Percentiles rank a stretch among this genome's conserved stretches.
phyloP scores from a whole-genome alignment of 1,140 invertebrate species.

The Periplaneta americana region DNA sequence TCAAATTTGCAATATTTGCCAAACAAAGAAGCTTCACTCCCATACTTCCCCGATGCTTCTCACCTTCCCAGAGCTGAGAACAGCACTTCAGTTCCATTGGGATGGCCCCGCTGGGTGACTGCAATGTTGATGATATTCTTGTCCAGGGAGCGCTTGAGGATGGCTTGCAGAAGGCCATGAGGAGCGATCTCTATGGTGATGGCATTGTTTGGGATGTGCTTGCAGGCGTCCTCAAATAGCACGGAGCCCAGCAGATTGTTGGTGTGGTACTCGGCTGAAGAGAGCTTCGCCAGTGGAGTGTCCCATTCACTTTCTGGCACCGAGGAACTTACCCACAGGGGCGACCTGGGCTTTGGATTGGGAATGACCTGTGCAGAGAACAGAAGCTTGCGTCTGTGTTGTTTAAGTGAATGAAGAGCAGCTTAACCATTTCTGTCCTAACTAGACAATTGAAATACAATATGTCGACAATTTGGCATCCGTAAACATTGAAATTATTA shows the following conservation, averaged over 20 bases:
- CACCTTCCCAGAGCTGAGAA: conserved; percentile 47
- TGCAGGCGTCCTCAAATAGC: conserved; percentile 76
- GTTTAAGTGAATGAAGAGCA: too few relatives aligned
- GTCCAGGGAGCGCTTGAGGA: conserved; percentile 48
- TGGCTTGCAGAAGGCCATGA: conserved; percentile 51
- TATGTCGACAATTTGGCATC: not conserved
- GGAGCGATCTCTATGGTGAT: conserved; percentile 65
- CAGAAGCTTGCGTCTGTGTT: too few relatives aligned
- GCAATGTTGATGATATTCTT: conserved; percentile 45
- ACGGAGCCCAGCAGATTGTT: conserved; percentile 84
- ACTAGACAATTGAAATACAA: not conserved
- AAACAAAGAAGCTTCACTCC: too few relatives aligned
- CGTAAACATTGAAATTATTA: not conserved
- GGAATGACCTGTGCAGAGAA: conserved; percentile 46
- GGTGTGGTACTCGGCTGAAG: conserved; percentile 83
- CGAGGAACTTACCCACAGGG: conserved; percentile 56
- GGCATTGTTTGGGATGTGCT: conserved; percentile 70
- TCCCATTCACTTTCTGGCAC: conserved; percentile 45
- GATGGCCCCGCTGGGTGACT: conserved; percentile 44
- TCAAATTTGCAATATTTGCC: too few relatives aligned
- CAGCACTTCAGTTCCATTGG: conserved; percentile 43
- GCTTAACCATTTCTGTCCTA: too few relatives aligned
- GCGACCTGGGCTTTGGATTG: conserved; percentile 42
- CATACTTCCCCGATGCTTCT: too few relatives aligned
- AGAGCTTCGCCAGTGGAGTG: conserved; percentile 40